Evolutionary conservation across 2,797 vertebrate species (phyloP), one percentile per base, ranked within the genome.

Genomic region (Eutrigla gurnardus): DNA sequence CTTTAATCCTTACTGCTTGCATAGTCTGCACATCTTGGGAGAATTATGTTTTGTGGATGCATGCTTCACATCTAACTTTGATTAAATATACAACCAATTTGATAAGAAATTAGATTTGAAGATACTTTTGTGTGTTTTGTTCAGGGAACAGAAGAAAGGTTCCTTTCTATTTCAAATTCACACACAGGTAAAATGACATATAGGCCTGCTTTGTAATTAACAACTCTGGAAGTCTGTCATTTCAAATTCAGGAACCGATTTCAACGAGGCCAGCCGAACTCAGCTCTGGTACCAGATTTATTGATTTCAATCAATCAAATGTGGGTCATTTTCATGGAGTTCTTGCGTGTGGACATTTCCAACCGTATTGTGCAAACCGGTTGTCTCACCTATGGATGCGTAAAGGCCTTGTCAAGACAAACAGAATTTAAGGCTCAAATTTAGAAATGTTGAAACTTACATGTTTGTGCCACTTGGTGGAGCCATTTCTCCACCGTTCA

Each of bases 391-490:
- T 1, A 4, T 54, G 25, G 13, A 33, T 14, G 35, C 35, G 15
- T 14, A 69, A 40, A 55, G 40, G 50, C 3, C 18, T 63, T 7
- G 1, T n/a, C 25, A 35, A 58, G 6, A 17, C 18, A 64, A 9
- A n/a, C 5, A 3, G 6, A 53, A 46, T 36, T 46, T 46, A 5
- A 7, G 4, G 4, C 4, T 53, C 11, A 33, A 15, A 54, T n/a
- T 15, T 14, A 3, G 10, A 40, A 25, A 49, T 0, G 17, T 4
- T 60, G 61, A 6, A 35, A 36, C 11, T 17, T 92, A 0, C 61
- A 91, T 70, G 18, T 80, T 59, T 25, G 0, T 36, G 47, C 84
- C 90, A 86, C 86, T 79, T 75, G 87, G 78, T 75, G 90, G 89
- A 55, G 83, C 81, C 62, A 75, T 87, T 87, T 80, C 52, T 65